Evolutionary conservation across 2,888 invertebrate species (phyloP), one percentile per base, ranked within the genome.

Genomic region (Rotaria sp.): DNA sequence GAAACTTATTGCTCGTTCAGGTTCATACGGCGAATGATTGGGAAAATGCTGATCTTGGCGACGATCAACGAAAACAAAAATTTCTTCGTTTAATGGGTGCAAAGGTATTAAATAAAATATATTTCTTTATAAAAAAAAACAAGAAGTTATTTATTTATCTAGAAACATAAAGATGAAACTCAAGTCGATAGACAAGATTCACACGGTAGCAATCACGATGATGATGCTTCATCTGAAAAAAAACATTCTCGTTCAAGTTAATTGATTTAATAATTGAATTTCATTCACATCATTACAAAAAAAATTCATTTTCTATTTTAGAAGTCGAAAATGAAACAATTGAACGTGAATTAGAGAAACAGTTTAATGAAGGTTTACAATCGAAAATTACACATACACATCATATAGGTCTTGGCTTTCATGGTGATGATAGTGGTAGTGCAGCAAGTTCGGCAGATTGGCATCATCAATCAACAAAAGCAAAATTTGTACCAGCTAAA

Each of bases 61-160:
- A 90, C 88, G 89, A 89, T 86, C 89, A 89, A 18, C 87, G 91
- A 85, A 90, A 90, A 87, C 88, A 89, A 84, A 91, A 91, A 87
- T 91, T 91, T 87, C 88, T 91, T 2, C 88, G 90, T 85, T 88
- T 91, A 24, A 91, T 91, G 91, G 91, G 91, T 41, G 91, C 80
- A 84, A 91, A 91, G 89, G 91, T 91, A 88, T 85, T 45, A 21
- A 57, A n/a, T 11, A 8, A 8, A 75, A 38, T 5, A 24, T 30
- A 26, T 26, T 45, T 30, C 10, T 18, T 35, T 13, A 21, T 80
- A 26, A 11, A 13, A n/a, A n/a, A 59, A n/a, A 2, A 8, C n/a
- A 59, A 59, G 0, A 1, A 13, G 1, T 75, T 4, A 11, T 45
- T 41, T 24, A 11, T 41, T 80, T 11, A 45, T 80, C 1, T 13